Percentiles rank a stretch among this genome's conserved stretches.
phyloP scores from a whole-genome alignment of 2,797 vertebrate genomes.

The Limosa lapponica region DNA sequence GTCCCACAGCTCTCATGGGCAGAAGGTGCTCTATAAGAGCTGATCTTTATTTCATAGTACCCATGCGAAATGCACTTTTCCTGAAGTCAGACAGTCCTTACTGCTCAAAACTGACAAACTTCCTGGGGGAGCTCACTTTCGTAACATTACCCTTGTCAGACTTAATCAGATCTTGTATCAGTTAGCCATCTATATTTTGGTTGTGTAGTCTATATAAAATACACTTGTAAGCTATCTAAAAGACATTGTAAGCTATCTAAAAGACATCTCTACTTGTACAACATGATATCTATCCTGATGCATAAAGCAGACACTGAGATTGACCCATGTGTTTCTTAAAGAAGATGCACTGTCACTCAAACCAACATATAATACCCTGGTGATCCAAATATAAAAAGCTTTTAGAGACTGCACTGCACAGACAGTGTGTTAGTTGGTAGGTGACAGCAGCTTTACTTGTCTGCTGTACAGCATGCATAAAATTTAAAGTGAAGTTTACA shows the following conservation, averaged over 20 bases:
- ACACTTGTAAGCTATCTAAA: not conserved
- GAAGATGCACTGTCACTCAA: not conserved
- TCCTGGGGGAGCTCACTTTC: constrained; percentile 1
- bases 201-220: not conserved
- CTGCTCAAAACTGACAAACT: constrained; percentile 30
- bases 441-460: not conserved
- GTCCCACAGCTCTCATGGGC: not conserved
- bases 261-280: not conserved
- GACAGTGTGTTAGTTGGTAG: not conserved
- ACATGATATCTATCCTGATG: not conserved
- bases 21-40: not conserved
- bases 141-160: constrained; percentile 23
- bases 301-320: not conserved
- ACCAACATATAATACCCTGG: not conserved
- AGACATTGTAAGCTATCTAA: not conserved
- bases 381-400: not conserved
- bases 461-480: not conserved
- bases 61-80: not conserved
- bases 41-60: not conserved
- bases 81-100: not conserved
- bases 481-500: not conserved
- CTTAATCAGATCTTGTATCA: constrained; percentile 27
- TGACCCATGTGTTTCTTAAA: constrained; percentile 11
- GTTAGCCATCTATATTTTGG: constrained; percentile 22
- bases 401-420: not conserved